Percentiles rank a stretch among this genome's conserved stretches.
These are phyloP conservation scores for Hypomecis atomaria DNA, from an alignment of 2,888 invertebrate genomes.

Conservation along the genomic window DNA sequence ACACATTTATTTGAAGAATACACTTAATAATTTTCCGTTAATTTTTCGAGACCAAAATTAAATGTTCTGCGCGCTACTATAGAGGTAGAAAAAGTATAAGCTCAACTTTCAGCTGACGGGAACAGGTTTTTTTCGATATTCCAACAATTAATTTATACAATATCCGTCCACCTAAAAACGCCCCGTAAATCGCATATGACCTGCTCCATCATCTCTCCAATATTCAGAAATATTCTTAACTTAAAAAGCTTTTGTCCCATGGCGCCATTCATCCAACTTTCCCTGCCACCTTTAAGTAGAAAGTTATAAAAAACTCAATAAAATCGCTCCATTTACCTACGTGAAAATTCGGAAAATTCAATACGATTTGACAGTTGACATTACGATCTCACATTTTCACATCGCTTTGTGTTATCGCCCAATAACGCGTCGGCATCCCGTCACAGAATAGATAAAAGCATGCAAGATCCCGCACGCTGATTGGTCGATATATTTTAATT, in stretches of 20 bases:
- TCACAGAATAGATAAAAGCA: constrained; percentile 12
- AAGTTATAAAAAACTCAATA: constrained; percentile 14
- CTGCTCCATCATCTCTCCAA: too few relatives aligned
- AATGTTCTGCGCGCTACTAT: too few relatives aligned
- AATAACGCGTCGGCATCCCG: constrained; percentile 41
- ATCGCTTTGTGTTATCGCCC: constrained; percentile 47
- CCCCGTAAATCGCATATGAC: too few relatives aligned
- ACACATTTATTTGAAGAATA: too few relatives aligned
- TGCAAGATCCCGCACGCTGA: constrained; percentile 37
- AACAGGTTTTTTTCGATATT: too few relatives aligned
- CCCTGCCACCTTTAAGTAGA: background rate
- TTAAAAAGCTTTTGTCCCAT: background rate
- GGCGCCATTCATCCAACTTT: background rate
- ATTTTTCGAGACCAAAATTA: too few relatives aligned
- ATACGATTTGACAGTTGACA: constrained; percentile 48
- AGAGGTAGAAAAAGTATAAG: too few relatives aligned
- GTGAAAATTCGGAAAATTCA: constrained; percentile 36
- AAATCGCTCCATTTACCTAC: constrained; percentile 26
- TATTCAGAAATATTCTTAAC: background rate
- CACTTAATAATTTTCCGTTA: too few relatives aligned
- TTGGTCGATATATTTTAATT: constrained; percentile 49
- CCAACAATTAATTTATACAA: too few relatives aligned
- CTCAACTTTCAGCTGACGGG: too few relatives aligned
- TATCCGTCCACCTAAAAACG: too few relatives aligned
- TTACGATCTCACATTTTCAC: constrained; percentile 40